Percentiles rank a stretch among this genome's conserved stretches.
Conservation (phyloP, 2,797 vertebrate species). For the Anguilla marmorata region DNA sequence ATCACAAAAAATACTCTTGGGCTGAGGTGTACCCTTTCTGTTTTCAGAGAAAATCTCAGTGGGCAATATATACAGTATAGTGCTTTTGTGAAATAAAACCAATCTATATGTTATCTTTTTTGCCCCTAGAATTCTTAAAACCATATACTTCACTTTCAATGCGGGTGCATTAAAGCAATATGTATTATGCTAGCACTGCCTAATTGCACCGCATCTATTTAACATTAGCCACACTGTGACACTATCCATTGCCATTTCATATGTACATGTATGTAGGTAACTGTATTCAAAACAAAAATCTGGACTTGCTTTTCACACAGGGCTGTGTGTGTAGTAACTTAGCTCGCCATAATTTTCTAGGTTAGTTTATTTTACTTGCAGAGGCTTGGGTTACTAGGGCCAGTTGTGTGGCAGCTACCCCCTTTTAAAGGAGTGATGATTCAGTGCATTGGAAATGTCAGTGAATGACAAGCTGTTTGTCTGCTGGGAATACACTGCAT, state of each 20-base stretch:
- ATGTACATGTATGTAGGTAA: neutral
- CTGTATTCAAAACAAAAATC: neutral
- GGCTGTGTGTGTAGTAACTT: neutral
- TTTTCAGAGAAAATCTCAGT: neutral
- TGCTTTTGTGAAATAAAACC: too few relatives aligned
- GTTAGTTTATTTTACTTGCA: conserved; percentile 12
- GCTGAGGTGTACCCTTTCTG: neutral
- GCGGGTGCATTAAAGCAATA: neutral
- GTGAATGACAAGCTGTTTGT: conserved; percentile 28
- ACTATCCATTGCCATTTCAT: neutral
- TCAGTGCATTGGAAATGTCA: conserved; percentile 38
- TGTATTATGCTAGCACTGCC: neutral
- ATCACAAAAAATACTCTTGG: neutral
- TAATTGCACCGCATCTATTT: neutral
- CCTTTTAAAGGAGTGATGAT: conserved; percentile 27
- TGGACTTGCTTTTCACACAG: neutral
- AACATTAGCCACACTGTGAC: neutral
- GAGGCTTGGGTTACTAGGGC: conserved; percentile 10
- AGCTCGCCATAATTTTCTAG: neutral
- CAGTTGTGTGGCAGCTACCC: neutral
- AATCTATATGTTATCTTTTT: too few relatives aligned
- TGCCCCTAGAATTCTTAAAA: neutral
- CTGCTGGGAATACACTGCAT: conserved; percentile 26
- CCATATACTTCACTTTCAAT: neutral
- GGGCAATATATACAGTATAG: too few relatives aligned